Evolutionary conservation across 2,113 vertebrate genomes (phyloP).

Genomic region (Camelus dromedarius): DNA sequence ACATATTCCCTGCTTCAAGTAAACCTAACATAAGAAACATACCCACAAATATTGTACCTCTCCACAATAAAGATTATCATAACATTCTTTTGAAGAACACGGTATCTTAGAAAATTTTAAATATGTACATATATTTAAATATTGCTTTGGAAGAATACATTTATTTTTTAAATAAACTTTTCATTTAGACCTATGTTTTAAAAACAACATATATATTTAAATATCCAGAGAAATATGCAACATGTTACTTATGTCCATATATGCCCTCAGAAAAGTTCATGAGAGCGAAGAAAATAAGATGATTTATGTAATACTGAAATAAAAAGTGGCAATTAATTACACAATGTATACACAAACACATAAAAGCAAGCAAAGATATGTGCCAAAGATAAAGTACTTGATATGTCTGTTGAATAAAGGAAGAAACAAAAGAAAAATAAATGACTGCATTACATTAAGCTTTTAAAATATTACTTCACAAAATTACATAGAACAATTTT

Average conservation of each 20-base stretch:
- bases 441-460: slow-evolving; percentile 20
- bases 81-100: slow-evolving; percentile 17
- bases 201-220: not conserved
- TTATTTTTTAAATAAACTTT: slow-evolving; percentile 20
- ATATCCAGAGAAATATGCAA: slow-evolving; percentile 40
- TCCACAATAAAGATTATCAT: not conserved
- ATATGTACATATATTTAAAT: not conserved
- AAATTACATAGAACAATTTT: not conserved
- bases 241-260: not conserved
- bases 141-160: slow-evolving; percentile 25
- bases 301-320: slow-evolving; percentile 58
- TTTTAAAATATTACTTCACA: slow-evolving; percentile 60
- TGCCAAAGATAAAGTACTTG: slow-evolving; percentile 11
- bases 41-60: not conserved
- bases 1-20: not conserved
- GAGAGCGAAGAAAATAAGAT: slow-evolving; percentile 55
- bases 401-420: slow-evolving; percentile 15
- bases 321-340: slow-evolving; percentile 55
- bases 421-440: slow-evolving; percentile 64
- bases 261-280: slow-evolving; percentile 61
- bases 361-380: not conserved
- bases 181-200: slow-evolving; percentile 27
- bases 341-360: slow-evolving; percentile 47
- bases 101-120: slow-evolving; percentile 10
- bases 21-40: slow-evolving; percentile 12